Percentiles rank a stretch among this genome's conserved stretches.
phyloP scores from a whole-genome alignment of 2,797 vertebrate species.

The Myotis myotis region DNA sequence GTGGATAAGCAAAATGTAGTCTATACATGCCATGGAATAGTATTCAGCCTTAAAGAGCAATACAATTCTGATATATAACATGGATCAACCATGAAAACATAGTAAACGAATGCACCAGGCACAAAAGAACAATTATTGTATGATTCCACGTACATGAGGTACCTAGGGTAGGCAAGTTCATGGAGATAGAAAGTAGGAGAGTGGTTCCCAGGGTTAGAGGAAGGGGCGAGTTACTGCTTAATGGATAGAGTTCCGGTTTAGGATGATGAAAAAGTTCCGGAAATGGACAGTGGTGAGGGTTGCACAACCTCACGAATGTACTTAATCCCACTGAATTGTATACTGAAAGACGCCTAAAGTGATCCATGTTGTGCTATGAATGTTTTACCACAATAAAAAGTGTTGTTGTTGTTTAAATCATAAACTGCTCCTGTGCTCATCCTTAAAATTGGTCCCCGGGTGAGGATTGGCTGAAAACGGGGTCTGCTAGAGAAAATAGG shows the following conservation, averaged over 20 bases:
- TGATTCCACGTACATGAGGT: background rate
- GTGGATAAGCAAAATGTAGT: background rate
- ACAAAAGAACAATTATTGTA: background rate
- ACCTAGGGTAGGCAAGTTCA: background rate
- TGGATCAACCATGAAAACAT: background rate
- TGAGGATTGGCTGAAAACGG: background rate
- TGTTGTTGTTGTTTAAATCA: background rate
- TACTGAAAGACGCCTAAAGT: background rate
- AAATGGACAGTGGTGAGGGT: background rate
- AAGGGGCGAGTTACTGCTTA: background rate
- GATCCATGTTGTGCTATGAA: background rate
- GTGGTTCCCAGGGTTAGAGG: background rate
- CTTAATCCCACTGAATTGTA: background rate
- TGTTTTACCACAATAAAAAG: background rate
- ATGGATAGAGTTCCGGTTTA: background rate
- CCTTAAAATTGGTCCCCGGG: background rate
- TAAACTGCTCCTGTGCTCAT: background rate
- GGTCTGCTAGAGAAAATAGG: background rate
- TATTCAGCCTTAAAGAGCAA: background rate
- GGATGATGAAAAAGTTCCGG: background rate
- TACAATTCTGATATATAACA: background rate
- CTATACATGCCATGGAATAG: too few species aligned
- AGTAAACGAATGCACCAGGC: background rate
- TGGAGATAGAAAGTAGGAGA: background rate
- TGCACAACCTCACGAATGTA: background rate